These are phyloP conservation scores for Mionectes olivaceus DNA, from an alignment of 2,797 vertebrate genomes.

Conservation along the genomic window DNA sequence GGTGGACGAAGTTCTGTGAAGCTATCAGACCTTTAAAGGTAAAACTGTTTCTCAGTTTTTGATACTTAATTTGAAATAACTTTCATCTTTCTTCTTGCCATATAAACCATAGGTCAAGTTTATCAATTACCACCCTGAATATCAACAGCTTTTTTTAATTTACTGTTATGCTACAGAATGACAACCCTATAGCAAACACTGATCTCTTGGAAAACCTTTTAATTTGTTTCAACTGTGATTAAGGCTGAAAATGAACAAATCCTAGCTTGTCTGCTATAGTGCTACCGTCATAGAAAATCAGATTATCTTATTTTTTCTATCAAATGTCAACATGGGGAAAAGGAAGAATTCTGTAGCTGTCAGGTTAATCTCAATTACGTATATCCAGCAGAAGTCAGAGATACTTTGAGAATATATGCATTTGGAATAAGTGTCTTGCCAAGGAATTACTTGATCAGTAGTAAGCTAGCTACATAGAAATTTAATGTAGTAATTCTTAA, in stretches of 20 bases:
- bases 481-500: not conserved
- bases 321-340: not conserved
- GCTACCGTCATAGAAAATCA: not conserved
- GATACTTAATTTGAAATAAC: not conserved
- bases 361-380: not conserved
- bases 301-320: not conserved
- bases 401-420: not conserved
- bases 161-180: not conserved
- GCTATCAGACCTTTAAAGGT: slow-evolving; percentile 94
- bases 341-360: not conserved
- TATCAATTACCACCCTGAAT: not conserved
- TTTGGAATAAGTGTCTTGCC: not conserved
- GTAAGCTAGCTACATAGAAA: not conserved
- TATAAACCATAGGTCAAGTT: not conserved
- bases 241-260: not conserved
- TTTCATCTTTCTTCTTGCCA: not conserved
- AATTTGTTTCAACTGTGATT: not conserved
- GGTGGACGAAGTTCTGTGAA: slow-evolving; percentile 91
- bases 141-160: not conserved
- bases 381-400: not conserved
- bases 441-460: not conserved
- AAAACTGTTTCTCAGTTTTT: not conserved
- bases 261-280: not conserved
- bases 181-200: not conserved
- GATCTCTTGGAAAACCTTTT: not conserved